Conservation (phyloP, 2,888 invertebrate genomes). For the Kuschelorhynchus macadamiae region DNA sequence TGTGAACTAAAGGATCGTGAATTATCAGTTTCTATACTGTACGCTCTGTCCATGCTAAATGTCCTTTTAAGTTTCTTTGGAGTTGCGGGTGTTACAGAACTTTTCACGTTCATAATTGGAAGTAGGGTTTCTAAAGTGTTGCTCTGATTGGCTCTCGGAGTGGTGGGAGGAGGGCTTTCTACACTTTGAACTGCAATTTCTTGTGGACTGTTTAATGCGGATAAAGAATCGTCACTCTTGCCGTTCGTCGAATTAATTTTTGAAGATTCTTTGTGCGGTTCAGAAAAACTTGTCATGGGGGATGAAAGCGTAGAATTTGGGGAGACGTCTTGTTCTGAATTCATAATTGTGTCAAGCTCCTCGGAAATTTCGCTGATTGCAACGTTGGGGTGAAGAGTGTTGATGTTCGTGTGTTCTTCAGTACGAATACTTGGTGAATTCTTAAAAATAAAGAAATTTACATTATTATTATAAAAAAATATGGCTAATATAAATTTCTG, state of each 20-base stretch:
- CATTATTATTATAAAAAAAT: slow-evolving; percentile 13
- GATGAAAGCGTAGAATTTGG: slow-evolving; percentile 4
- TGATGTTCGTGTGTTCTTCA: slow-evolving; percentile 13
- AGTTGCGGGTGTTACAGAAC: slow-evolving; percentile 52
- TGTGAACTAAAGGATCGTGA: slow-evolving; percentile 56
- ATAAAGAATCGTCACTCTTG: slow-evolving; percentile 10
- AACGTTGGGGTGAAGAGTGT: neutral
- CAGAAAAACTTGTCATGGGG: slow-evolving; percentile 13
- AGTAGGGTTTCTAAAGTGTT: slow-evolving; percentile 53
- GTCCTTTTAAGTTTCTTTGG: slow-evolving; percentile 60
- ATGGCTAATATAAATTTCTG: no score
- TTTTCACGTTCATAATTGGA: slow-evolving; percentile 64
- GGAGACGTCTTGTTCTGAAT: slow-evolving; percentile 11
- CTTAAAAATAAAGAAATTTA: slow-evolving; percentile 24
- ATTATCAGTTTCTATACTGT: slow-evolving; percentile 55
- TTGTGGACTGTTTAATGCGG: slow-evolving; percentile 15
- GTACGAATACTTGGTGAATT: slow-evolving; percentile 24
- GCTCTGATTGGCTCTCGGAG: neutral
- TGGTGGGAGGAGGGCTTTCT: neutral
- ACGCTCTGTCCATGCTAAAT: slow-evolving; percentile 60
- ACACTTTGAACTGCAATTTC: slow-evolving; percentile 2
- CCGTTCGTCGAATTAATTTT: neutral
- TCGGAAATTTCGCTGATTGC: slow-evolving; percentile 13
- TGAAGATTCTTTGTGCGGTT: neutral
- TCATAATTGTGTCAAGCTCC: neutral